These are phyloP conservation scores for Neoaliturus tenellus DNA, from an alignment of 2,888 invertebrate genomes.

Conservation along the genomic window DNA sequence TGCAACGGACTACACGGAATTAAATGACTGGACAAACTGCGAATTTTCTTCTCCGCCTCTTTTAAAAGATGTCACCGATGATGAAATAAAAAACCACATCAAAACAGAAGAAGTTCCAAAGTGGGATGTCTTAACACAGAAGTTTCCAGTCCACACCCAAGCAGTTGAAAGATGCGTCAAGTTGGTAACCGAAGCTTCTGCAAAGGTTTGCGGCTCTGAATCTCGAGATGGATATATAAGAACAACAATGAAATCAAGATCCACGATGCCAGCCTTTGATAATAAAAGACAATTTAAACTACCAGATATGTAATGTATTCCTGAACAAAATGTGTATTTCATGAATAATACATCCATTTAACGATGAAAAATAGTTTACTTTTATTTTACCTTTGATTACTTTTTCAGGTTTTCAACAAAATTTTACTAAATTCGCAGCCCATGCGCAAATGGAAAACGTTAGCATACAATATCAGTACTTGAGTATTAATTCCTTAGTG, in stretches of 20 bases:
- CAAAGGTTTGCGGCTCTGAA: conserved; percentile 70
- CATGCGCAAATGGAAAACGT: conserved; percentile 33
- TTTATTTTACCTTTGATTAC: conserved; percentile 31
- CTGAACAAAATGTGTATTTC: not conserved
- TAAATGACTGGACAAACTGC: conserved; percentile 12
- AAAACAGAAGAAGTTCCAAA: conserved; percentile 23
- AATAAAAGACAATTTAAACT: conserved; percentile 28
- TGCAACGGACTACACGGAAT: conserved; percentile 35
- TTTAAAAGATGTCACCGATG: conserved; percentile 29
- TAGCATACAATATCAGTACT: conserved; percentile 13
- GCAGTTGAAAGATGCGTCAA: conserved; percentile 68
- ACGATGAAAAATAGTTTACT: not conserved
- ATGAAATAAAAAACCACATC: conserved; percentile 32
- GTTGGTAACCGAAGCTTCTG: conserved; percentile 66
- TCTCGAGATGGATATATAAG: conserved; percentile 31
- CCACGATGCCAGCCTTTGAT: conserved; percentile 32
- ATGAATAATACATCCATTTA: conserved; percentile 6
- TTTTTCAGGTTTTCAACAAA: not conserved
- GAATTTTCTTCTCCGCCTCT: conserved; percentile 30
- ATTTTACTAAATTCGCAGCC: conserved; percentile 28
- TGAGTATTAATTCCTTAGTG: conserved; percentile 32
- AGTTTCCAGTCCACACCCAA: conserved; percentile 34
- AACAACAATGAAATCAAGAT: conserved; percentile 29
- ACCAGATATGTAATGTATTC: not conserved
- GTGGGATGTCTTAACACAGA: conserved; percentile 18